Conservation (phyloP, 2,888 invertebrate species). For the Dione juno region DNA sequence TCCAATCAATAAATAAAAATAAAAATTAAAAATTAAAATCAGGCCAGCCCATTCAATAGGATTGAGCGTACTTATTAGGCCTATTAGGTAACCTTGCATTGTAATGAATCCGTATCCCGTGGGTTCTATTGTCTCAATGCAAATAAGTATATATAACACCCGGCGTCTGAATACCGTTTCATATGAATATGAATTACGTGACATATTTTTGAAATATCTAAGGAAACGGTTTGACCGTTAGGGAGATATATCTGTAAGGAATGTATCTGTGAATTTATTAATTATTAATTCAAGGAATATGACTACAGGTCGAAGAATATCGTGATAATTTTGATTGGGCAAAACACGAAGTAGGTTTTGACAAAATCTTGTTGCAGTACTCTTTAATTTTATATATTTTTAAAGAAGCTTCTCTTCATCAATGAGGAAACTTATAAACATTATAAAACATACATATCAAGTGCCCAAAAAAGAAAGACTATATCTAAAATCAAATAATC, state of each 20-base stretch:
- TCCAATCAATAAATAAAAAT: neutral
- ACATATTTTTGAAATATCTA: slow-evolving; percentile 22
- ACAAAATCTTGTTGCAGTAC: too few relatives aligned
- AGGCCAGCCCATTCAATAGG: neutral
- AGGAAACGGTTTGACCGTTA: neutral
- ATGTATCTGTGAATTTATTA: neutral
- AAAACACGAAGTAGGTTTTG: too few relatives aligned
- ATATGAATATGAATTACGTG: slow-evolving; percentile 34
- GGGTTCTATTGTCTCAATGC: slow-evolving; percentile 39
- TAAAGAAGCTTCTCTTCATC: too few relatives aligned
- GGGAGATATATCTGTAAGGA: neutral
- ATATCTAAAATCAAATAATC: too few relatives aligned
- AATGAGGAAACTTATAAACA: too few relatives aligned
- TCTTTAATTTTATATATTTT: too few relatives aligned
- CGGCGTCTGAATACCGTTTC: slow-evolving; percentile 29
- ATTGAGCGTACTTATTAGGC: slow-evolving; percentile 1
- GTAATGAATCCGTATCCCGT: slow-evolving; percentile 29
- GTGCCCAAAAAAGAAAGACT: too few relatives aligned
- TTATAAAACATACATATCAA: too few relatives aligned
- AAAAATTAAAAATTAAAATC: neutral
- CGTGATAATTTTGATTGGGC: too few relatives aligned
- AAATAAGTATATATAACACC: slow-evolving; percentile 28
- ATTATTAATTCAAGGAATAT: too few relatives aligned
- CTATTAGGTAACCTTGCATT: slow-evolving; percentile 15
- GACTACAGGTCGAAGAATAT: too few relatives aligned